Evolutionary conservation across 1,140 invertebrate species (phyloP).

Genomic region (Dendroctonus ponderosae): DNA sequence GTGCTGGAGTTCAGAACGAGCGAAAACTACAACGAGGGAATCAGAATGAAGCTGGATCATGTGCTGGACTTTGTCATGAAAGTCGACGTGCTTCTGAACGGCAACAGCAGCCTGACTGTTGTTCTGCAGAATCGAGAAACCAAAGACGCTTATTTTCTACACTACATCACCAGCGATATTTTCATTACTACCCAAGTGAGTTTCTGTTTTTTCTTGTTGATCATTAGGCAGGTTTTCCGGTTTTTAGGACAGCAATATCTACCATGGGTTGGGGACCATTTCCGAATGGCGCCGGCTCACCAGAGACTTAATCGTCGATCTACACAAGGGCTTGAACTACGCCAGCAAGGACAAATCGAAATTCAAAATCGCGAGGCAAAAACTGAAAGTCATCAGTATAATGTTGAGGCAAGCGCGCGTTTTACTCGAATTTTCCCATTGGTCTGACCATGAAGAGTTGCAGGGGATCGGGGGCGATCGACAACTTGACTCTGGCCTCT

Average conservation of each 20-base stretch:
- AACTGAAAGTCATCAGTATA: slow-evolving; percentile 69
- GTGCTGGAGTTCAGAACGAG: slow-evolving; percentile 72
- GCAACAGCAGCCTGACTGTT: slow-evolving; percentile 79
- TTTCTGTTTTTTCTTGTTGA: slow-evolving; percentile 22
- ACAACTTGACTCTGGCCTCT: slow-evolving; percentile 80
- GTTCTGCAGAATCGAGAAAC: slow-evolving; percentile 75
- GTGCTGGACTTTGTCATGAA: slow-evolving; percentile 75
- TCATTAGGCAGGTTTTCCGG: background rate
- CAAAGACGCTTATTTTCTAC: slow-evolving; percentile 73
- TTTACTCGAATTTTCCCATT: no score
- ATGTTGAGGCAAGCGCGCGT: slow-evolving; percentile 53
- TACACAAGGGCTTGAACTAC: slow-evolving; percentile 80
- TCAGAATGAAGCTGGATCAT: slow-evolving; percentile 70
- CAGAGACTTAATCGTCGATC: slow-evolving; percentile 85
- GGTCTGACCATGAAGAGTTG: background rate
- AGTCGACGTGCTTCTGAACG: slow-evolving; percentile 68
- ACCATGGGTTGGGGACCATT: slow-evolving; percentile 78
- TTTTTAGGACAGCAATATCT: slow-evolving; percentile 71
- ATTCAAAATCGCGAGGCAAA: slow-evolving; percentile 71
- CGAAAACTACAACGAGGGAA: slow-evolving; percentile 67
- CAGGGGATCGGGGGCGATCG: slow-evolving; percentile 72
- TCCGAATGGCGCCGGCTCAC: slow-evolving; percentile 78
- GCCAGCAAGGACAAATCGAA: slow-evolving; percentile 64
- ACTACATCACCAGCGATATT: slow-evolving; percentile 77
- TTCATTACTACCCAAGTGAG: slow-evolving; percentile 70